phyloP scores from a whole-genome alignment of 2,888 invertebrate genomes.

The Pristionchus entomophagus region DNA sequence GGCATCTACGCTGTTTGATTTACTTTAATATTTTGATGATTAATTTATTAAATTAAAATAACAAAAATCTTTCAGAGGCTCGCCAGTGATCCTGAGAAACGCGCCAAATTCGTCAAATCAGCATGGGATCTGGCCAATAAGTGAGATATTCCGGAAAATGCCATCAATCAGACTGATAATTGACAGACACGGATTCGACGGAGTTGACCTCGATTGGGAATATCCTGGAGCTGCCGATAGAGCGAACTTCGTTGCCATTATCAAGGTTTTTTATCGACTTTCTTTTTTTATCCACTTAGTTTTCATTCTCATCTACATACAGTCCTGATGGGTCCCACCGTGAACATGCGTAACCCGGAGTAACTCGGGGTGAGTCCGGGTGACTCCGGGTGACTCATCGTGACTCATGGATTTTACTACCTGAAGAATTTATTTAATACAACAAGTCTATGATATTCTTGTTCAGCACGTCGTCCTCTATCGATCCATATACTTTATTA shows the following conservation, averaged over 20 bases:
- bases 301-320: too few relatives aligned
- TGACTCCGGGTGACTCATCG: too few relatives aligned
- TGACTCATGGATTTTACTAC: too few relatives aligned
- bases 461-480: too few relatives aligned
- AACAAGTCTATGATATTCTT: too few relatives aligned
- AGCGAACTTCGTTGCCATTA: conserved; percentile 45
- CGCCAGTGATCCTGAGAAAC: conserved; percentile 17
- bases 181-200: conserved; percentile 67
- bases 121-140: conserved; percentile 36
- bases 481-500: too few relatives aligned
- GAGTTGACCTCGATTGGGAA: conserved; percentile 72
- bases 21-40: neutral
- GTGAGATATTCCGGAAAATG: neutral
- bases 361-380: too few relatives aligned
- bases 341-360: too few relatives aligned
- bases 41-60: neutral
- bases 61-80: neutral
- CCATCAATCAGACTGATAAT: neutral
- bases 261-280: too few relatives aligned
- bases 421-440: too few relatives aligned
- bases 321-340: too few relatives aligned
- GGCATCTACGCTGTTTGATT: conserved; percentile 17
- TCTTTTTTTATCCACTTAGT: too few relatives aligned
- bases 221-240: conserved; percentile 76
- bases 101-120: neutral